Evolutionary conservation across 2,888 invertebrate species (phyloP).

Genomic region (Caenorhabditis macrosperma): DNA sequence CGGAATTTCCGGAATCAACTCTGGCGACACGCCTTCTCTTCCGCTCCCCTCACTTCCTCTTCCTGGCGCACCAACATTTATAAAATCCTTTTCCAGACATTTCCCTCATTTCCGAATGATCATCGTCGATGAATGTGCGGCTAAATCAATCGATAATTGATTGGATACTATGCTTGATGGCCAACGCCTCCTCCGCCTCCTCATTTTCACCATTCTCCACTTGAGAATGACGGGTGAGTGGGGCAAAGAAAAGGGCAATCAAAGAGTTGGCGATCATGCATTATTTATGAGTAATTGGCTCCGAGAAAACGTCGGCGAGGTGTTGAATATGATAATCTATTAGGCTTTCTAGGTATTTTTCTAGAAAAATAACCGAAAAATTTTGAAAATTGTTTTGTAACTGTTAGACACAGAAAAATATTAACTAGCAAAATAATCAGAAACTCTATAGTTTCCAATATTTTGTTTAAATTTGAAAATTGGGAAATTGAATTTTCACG

Average conservation of each 20-base stretch:
- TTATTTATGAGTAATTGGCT: background rate
- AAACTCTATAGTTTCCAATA: too few relatives aligned
- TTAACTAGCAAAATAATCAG: too few relatives aligned
- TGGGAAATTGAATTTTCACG: too few relatives aligned
- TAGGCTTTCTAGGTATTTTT: too few relatives aligned
- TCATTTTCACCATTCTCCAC: background rate
- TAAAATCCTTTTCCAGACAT: too few relatives aligned
- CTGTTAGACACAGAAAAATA: too few relatives aligned
- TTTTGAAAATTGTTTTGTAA: too few relatives aligned
- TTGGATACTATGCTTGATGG: constrained; percentile 36
- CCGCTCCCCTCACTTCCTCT: background rate
- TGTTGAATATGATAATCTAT: too few relatives aligned
- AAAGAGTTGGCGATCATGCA: background rate
- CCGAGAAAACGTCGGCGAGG: background rate
- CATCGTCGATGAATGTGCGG: background rate
- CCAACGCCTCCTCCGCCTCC: background rate
- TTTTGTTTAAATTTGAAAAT: too few relatives aligned
- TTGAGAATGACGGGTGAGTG: constrained; percentile 24
- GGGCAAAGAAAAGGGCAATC: background rate
- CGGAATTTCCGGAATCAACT: background rate
- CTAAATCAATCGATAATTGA: background rate
- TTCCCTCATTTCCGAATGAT: background rate
- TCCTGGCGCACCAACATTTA: background rate
- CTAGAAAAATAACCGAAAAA: too few relatives aligned
- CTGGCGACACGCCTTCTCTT: background rate